phyloP scores from a whole-genome alignment of 1,140 invertebrate species.

The Littorina saxatilis region DNA sequence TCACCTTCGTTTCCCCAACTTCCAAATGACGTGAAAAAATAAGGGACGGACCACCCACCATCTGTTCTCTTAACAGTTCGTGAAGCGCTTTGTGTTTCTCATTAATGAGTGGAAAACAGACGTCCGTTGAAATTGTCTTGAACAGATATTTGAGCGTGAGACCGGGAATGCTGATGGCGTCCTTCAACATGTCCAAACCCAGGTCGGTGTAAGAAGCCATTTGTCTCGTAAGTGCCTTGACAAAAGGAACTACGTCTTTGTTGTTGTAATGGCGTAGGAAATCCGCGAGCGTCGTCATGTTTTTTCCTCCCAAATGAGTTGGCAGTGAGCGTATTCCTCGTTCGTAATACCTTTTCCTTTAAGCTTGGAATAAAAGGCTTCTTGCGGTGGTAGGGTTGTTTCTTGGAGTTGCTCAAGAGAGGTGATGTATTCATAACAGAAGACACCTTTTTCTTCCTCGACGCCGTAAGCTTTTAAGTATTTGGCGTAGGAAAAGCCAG shows the following conservation, averaged over 20 bases:
- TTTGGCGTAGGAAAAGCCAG: too few relatives aligned
- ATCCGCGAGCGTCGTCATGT: constrained; percentile 47
- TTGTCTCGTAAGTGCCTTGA: constrained; percentile 44
- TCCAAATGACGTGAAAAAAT: constrained; percentile 52
- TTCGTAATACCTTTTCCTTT: constrained; percentile 31
- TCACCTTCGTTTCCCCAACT: constrained; percentile 39
- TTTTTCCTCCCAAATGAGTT: constrained; percentile 44
- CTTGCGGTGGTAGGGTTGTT: constrained; percentile 43
- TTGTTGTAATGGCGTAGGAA: constrained; percentile 54
- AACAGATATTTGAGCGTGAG: constrained; percentile 45
- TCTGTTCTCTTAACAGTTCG: constrained; percentile 36
- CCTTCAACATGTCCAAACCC: constrained; percentile 50
- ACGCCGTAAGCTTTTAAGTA: constrained; percentile 50
- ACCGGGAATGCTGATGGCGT: constrained; percentile 44
- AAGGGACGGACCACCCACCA: constrained; percentile 48
- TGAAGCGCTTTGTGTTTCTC: constrained; percentile 44
- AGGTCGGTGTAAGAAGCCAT: constrained; percentile 36
- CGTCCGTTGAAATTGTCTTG: constrained; percentile 21
- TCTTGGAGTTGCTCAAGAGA: too few relatives aligned
- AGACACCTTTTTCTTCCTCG: too few relatives aligned
- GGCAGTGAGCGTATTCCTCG: constrained; percentile 42
- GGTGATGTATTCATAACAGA: too few relatives aligned
- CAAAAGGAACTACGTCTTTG: constrained; percentile 42
- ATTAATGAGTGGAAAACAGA: constrained; percentile 44
- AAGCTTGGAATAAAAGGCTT: constrained; percentile 37